A percentile compares a stretch with the other conserved stretches of the same genome.
Conservation (phyloP, 2,888 invertebrate genomes). For the Schizotus pectinicornis region DNA sequence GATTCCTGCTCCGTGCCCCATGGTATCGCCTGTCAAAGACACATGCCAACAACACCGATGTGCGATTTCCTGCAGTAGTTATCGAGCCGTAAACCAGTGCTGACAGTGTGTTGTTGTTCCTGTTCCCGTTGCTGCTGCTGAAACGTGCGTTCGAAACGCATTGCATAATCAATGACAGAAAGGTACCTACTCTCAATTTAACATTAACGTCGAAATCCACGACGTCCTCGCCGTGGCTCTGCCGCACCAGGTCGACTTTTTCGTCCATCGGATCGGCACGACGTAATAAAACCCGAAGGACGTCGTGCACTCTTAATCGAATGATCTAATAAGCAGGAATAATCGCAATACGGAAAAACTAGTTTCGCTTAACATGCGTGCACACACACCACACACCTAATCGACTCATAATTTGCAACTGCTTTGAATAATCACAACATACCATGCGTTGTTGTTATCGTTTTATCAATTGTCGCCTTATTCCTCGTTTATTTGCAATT, state of each 20-base stretch:
- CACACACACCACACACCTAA: too few relatives aligned
- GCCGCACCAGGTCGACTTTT: too few relatives aligned
- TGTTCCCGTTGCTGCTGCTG: slow-evolving; percentile 1
- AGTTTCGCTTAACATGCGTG: too few relatives aligned
- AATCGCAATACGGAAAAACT: too few relatives aligned
- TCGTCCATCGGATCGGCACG: too few relatives aligned
- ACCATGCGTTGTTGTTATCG: not conserved
- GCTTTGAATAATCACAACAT: not conserved
- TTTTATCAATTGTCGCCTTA: not conserved
- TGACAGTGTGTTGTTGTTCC: slow-evolving; percentile 22
- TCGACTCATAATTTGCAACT: too few relatives aligned
- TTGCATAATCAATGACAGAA: slow-evolving; percentile 51
- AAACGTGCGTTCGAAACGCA: slow-evolving; percentile 43
- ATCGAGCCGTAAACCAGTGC: slow-evolving; percentile 22
- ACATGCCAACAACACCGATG: slow-evolving; percentile 20
- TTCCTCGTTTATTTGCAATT: not conserved
- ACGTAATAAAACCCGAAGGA: too few relatives aligned
- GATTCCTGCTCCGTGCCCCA: too few relatives aligned
- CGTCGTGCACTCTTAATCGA: too few relatives aligned
- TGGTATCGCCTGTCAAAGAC: slow-evolving; percentile 5
- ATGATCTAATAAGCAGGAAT: too few relatives aligned
- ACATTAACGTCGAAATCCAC: not conserved
- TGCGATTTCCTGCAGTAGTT: slow-evolving; percentile 21
- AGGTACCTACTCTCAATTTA: slow-evolving; percentile 38
- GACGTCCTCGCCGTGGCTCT: too few relatives aligned